Conservation (phyloP, 2,113 vertebrate species). For the Pterocles orientalis region DNA sequence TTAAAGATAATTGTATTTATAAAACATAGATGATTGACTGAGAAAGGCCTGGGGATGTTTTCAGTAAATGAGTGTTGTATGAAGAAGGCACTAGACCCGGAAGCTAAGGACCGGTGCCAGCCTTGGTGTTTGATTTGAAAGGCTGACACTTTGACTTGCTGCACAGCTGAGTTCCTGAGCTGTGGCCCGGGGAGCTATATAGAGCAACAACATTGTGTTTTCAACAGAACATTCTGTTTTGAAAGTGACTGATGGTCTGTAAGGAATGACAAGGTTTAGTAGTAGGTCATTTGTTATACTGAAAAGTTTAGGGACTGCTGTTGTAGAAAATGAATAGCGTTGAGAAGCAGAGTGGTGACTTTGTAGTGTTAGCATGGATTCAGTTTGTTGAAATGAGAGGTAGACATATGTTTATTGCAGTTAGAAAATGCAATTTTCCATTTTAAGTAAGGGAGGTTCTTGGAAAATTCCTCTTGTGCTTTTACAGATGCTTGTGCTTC, state of each 20-base stretch:
- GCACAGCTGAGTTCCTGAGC: not conserved
- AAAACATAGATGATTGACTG: not conserved
- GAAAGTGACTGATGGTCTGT: not conserved
- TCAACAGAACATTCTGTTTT: not conserved
- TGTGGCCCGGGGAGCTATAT: accelerated
- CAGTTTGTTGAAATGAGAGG: not conserved
- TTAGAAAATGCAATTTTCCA: not conserved
- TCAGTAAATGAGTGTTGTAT: not conserved
- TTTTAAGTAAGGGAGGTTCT: not conserved
- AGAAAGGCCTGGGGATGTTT: not conserved
- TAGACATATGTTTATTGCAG: not conserved
- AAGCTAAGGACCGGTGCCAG: not conserved
- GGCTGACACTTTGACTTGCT: not conserved
- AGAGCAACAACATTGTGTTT: not conserved
- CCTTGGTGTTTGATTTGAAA: not conserved
- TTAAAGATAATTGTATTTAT: not conserved
- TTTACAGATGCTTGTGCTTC: not conserved
- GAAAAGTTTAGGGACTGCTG: not conserved
- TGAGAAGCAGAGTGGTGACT: not conserved
- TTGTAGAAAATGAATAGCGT: not conserved
- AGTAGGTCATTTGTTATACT: not conserved
- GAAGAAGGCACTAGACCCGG: not conserved
- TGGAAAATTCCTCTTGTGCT: not conserved
- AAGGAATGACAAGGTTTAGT: not conserved
- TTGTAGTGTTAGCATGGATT: not conserved